A percentile compares a stretch with the other conserved stretches of the same genome.
Conservation (phyloP, 2,113 vertebrate genomes). For the Alethe diademata region DNA sequence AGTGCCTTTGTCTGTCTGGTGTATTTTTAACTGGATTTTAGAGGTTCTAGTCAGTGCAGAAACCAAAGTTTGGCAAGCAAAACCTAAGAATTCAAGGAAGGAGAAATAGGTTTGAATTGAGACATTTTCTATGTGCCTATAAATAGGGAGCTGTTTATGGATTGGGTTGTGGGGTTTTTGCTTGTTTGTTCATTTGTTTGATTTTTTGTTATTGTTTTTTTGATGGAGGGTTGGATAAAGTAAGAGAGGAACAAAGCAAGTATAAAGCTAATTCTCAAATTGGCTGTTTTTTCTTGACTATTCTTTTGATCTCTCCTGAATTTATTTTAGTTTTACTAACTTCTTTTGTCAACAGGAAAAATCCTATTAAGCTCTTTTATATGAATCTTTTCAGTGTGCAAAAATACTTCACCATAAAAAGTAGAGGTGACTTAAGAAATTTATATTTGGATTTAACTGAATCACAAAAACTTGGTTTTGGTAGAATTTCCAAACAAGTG, state of each 20-base stretch:
- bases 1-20: background rate
- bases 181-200: background rate
- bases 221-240: background rate
- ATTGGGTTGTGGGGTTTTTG: background rate
- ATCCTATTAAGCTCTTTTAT: background rate
- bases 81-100: background rate
- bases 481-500: background rate
- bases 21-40: background rate
- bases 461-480: background rate
- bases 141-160: background rate
- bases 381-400: background rate
- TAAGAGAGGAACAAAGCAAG: background rate
- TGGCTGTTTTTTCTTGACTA: background rate
- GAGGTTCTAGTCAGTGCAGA: background rate
- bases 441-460: background rate
- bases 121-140: background rate
- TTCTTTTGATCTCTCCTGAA: background rate
- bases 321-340: background rate
- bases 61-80: background rate
- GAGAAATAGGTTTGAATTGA: background rate
- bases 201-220: background rate
- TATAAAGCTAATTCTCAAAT: background rate
- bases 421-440: background rate
- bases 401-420: background rate
- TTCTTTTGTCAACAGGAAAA: background rate